These are phyloP conservation scores for Pemphredon lugubris DNA, from an alignment of 2,888 invertebrate genomes.

Conservation along the genomic window DNA sequence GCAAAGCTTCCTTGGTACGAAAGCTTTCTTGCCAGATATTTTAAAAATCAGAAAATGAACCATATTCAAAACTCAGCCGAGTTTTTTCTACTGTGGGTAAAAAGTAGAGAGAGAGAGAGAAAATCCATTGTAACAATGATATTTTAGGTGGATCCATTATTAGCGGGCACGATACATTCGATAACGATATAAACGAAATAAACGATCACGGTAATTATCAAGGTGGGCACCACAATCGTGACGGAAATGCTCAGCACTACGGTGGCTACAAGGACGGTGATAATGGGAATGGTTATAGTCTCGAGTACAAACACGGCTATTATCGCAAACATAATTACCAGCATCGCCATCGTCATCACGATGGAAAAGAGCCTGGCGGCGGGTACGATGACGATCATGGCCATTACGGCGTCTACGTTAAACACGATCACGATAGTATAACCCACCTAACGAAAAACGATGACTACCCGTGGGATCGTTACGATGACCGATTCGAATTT, in stretches of 20 bases:
- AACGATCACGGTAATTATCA: background rate
- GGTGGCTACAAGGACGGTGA: background rate
- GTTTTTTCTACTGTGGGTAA: no score
- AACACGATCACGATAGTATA: slow-evolving; percentile 57
- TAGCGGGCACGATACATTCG: background rate
- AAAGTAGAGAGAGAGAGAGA: no score
- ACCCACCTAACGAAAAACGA: no score
- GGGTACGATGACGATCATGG: slow-evolving; percentile 24
- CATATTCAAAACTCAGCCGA: no score
- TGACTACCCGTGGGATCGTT: slow-evolving; percentile 20
- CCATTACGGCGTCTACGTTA: slow-evolving; percentile 24
- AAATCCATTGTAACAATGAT: no score
- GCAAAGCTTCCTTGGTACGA: no score
- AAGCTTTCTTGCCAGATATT: no score
- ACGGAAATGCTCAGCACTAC: background rate
- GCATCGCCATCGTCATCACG: slow-evolving; percentile 13
- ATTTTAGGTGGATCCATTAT: background rate
- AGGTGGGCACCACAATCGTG: background rate
- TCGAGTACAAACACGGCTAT: slow-evolving; percentile 15
- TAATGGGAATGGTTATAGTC: slow-evolving; percentile 7
- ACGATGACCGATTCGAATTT: slow-evolving; percentile 24
- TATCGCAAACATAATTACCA: slow-evolving; percentile 12
- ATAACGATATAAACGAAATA: background rate
- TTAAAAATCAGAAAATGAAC: no score
- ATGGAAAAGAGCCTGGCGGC: slow-evolving; percentile 45